Evolutionary conservation across 2,888 invertebrate genomes (phyloP), one percentile per base, ranked within the genome.

Genomic region (Therioaphis trifolii): DNA sequence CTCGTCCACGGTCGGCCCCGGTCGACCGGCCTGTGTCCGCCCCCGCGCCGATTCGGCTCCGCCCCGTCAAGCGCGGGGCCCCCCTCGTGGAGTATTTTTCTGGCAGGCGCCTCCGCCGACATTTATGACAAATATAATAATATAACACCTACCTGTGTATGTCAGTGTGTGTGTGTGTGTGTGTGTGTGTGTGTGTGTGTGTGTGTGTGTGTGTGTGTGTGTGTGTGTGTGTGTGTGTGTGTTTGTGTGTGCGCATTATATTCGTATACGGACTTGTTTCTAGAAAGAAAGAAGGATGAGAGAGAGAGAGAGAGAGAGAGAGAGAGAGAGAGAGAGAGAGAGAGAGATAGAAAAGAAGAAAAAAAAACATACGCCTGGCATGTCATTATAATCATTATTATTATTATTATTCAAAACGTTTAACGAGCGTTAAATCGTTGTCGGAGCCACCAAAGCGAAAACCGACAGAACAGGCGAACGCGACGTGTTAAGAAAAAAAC

Each of bases 61-160:
- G 61, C 61, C 80, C 63, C 29, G 15, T 18, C 35, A 12, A 3
- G 78, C 40, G 43, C 69, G 71, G 43, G 43, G 46, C 18, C 46
- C 63, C 61, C 77, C 49, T 68, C 49, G 21, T 46, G 21, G 66
- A 78, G 68, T 12, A 52, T 68, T 66, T 78, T 78, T 66, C 77
- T 68, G 66, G 80, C 71, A 72, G 80, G 80, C 80, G 79, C 79
- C 79, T 80, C 79, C 58, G 79, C 61, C 72, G 72, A 72, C 80
- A 61, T 58, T 80, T 72, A 80, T 55, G 80, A 80, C 80, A 80
- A 71, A 58, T 72, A 78, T 78, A 52, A 78, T 74, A 78, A 78
- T 78, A 80, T 46, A 71, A 80, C 79, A 80, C 79, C 79, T 80
- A 80, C 69, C 79, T 52, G 71, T 24, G n/a, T n/a, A n/a, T n/a